These are phyloP conservation scores for Dreissena rostriformis DNA, from an alignment of 1,140 invertebrate genomes.

Conservation along the genomic window DNA sequence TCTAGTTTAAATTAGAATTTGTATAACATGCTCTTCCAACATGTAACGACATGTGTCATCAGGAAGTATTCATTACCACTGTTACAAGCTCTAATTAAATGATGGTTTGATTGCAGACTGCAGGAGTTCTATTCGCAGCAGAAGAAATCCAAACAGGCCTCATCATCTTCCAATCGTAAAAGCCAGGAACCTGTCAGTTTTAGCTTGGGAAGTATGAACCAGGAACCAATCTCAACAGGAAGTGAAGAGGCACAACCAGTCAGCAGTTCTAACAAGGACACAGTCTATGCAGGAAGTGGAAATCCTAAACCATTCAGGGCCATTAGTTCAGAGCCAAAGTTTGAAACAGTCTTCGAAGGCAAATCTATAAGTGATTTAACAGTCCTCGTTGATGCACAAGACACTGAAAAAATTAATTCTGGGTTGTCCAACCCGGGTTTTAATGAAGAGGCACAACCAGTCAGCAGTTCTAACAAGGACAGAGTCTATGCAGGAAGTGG, in stretches of 20 bases:
- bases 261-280: not conserved
- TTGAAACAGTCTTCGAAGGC: too few species aligned
- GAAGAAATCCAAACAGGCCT: constrained; percentile 54
- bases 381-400: too few species aligned
- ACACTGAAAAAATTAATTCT: too few species aligned
- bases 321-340: not conserved
- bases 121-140: constrained; percentile 58
- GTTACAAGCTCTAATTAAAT: not conserved
- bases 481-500: not conserved
- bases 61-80: too few species aligned
- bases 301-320: not conserved
- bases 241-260: not conserved
- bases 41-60: too few species aligned
- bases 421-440: too few species aligned
- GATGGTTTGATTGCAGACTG: constrained; percentile 48
- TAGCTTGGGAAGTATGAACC: constrained; percentile 2
- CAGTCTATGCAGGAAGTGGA: not conserved
- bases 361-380: too few species aligned
- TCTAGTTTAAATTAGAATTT: too few species aligned
- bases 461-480: not conserved
- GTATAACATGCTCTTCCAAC: too few species aligned
- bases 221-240: not conserved
- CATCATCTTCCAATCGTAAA: constrained; percentile 27
- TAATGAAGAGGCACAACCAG: not conserved
- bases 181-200: constrained; percentile 19